These are phyloP conservation scores for Ageneiosus marmoratus DNA, from an alignment of 2,113 vertebrate genomes.

Conservation along the genomic window DNA sequence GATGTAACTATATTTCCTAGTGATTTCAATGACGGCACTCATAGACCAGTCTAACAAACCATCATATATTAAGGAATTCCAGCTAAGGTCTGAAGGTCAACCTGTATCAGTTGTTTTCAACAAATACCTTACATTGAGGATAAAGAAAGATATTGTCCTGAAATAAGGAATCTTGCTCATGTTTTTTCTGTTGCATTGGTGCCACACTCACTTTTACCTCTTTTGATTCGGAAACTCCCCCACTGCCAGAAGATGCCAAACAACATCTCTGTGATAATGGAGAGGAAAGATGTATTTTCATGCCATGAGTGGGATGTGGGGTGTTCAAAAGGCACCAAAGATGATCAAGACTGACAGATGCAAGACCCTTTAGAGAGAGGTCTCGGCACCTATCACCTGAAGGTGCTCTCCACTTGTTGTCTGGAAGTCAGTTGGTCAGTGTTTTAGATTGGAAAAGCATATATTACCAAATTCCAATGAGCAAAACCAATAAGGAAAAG, in stretches of 20 bases:
- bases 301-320: slow-evolving; percentile 27
- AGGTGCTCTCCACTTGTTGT: slow-evolving; percentile 26
- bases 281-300: slow-evolving; percentile 39
- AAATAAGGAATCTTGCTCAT: no score
- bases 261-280: slow-evolving; percentile 23
- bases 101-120: no score
- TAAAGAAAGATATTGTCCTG: no score
- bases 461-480: slow-evolving; percentile 44
- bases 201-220: no score
- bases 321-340: slow-evolving; percentile 28
- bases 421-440: slow-evolving; percentile 41
- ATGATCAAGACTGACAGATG: background rate
- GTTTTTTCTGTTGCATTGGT: background rate
- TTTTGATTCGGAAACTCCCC: background rate
- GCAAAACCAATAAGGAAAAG: slow-evolving; percentile 33
- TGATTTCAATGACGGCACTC: no score
- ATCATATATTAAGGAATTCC: no score
- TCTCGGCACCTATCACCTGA: background rate
- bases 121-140: no score
- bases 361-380: background rate
- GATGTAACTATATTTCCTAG: no score
- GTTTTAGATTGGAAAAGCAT: slow-evolving; percentile 36
- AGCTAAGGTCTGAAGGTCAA: no score
- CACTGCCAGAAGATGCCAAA: slow-evolving; percentile 31
- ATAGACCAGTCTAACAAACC: no score